These are phyloP conservation scores for Euplagia quadripunctaria DNA, from an alignment of 2,888 invertebrate genomes.

Conservation along the genomic window DNA sequence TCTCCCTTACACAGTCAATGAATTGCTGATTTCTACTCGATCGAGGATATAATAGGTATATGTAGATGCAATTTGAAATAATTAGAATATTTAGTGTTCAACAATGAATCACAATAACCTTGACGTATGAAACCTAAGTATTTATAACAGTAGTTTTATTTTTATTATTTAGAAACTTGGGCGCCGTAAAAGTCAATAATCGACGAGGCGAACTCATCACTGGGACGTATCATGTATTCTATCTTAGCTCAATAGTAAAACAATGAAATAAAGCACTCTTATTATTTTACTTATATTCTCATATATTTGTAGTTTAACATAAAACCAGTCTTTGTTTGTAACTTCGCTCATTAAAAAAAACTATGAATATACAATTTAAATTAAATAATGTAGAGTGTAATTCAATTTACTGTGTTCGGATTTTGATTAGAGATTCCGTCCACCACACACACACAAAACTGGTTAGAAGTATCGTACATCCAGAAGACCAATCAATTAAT, in stretches of 20 bases:
- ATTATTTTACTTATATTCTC: background rate
- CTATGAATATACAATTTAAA: background rate
- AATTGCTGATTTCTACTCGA: background rate
- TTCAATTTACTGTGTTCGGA: background rate
- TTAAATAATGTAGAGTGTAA: background rate
- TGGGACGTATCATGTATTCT: no score
- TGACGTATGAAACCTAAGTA: background rate
- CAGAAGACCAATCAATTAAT: no score
- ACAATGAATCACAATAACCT: constrained; percentile 7
- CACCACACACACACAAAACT: no score
- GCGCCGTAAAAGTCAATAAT: background rate
- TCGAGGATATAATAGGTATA: background rate
- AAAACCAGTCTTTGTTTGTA: background rate
- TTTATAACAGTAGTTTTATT: background rate
- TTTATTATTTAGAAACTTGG: background rate
- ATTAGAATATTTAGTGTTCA: background rate
- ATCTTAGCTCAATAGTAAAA: background rate
- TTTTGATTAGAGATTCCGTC: background rate
- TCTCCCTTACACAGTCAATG: background rate
- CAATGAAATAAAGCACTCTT: background rate
- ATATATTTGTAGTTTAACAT: background rate
- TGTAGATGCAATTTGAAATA: background rate
- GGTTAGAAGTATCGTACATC: no score
- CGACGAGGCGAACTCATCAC: no score
- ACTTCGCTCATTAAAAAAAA: background rate